A percentile compares a stretch with the other conserved stretches of the same genome.
Evolutionary conservation across 2,113 vertebrate genomes (phyloP).

Genomic region (Hoplias malabaricus): DNA sequence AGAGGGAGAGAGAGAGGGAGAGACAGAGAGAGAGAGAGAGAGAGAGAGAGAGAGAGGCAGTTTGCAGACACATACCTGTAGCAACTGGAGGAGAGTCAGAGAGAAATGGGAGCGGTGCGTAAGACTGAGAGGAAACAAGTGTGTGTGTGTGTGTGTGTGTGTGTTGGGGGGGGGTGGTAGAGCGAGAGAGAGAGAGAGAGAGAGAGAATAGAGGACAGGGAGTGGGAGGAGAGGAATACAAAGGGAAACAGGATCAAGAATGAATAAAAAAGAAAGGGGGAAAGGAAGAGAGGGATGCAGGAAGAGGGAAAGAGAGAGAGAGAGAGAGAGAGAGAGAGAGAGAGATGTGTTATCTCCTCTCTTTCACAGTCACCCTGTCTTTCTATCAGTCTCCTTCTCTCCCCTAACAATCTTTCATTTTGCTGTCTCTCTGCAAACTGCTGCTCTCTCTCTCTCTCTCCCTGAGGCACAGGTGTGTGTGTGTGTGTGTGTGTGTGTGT

Average conservation of each 20-base stretch:
- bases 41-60: background rate
- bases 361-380: no score
- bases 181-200: background rate
- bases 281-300: background rate
- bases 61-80: constrained; percentile 6
- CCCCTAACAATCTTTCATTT: background rate
- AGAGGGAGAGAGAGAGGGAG: background rate
- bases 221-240: background rate
- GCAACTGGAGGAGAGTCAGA: background rate
- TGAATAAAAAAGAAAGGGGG: background rate
- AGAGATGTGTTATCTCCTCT: background rate
- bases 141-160: no score
- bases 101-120: background rate
- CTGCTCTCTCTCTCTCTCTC: no score
- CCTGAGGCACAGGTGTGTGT: no score
- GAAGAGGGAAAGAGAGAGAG: background rate
- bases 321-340: background rate
- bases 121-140: background rate
- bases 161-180: background rate
- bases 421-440: background rate
- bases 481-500: no score
- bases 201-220: background rate
- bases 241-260: background rate
- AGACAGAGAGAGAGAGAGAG: background rate
- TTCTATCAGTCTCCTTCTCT: background rate